Base-by-base conservation (phyloP, 2,797 vertebrate genomes). In the Decapterus maruadsi region DNA sequence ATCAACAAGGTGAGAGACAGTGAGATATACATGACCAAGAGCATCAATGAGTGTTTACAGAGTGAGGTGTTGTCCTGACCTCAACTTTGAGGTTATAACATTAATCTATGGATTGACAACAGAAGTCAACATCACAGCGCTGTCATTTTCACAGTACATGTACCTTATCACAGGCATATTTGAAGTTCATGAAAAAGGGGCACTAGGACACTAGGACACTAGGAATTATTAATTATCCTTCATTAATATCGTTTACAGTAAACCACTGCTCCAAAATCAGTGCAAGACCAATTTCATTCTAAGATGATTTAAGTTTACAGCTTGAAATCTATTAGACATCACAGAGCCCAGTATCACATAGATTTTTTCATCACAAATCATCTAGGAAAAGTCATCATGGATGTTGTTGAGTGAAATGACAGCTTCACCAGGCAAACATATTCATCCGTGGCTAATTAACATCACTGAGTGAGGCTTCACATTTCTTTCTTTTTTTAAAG, bases 1-100 rank as follows among this genome's bases (percentile, higher is more conserved):
- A 79, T 78, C 68, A 72, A 67, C 53, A 80, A 76, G 58, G 67
- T 73, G 55, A 84, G 54, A 74, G 67, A 64, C 58, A 68, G 45
- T 22, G 68, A 62, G 58, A 45, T 75, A 63, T 66, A 53, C 64
- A 72, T 46, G 56, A 80, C 3, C 26, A 43, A 75, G 19, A 72
- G 48, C 46, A 80, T 66, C 67, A 48, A 75, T 20, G 53, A 67
- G 54, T 26, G 45, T 2, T 2, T 8, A 59, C 10, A 13, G n/a
- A 48, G 26, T 12, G 34, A 43, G 19, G 1, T 22, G 43, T 19
- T 38, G 10, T 55, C 11, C 43, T 38, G 19, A 62, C 38, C 66
- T 58, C 1, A 60, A 42, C 17, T 74, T 26, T 19, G 13, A 43
- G 20, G 64, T 67, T 8, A 40, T 36, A 12, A 36, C 7, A 22